Conservation (phyloP, 2,888 invertebrate genomes). For the Macaria notata region DNA sequence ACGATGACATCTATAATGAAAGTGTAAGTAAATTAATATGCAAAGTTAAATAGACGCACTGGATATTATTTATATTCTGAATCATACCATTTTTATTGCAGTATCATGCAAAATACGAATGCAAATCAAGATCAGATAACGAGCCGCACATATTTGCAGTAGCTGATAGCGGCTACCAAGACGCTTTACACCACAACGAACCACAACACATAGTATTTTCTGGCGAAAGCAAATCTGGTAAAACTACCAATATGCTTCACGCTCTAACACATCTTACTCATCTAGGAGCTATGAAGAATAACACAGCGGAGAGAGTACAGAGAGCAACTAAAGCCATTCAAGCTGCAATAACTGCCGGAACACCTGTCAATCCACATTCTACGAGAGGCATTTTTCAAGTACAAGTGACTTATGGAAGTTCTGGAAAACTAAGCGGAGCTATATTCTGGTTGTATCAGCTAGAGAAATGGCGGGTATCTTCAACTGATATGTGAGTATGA, state of each 20-base stretch:
- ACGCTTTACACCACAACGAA: slow-evolving; percentile 93
- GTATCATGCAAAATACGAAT: slow-evolving; percentile 90
- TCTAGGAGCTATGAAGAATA: slow-evolving; percentile 88
- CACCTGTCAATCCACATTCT: slow-evolving; percentile 92
- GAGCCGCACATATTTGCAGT: slow-evolving; percentile 95
- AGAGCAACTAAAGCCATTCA: slow-evolving; percentile 88
- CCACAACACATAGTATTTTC: slow-evolving; percentile 93
- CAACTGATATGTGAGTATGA: slow-evolving; percentile 85
- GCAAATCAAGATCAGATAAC: slow-evolving; percentile 93
- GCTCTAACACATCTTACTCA: slow-evolving; percentile 91
- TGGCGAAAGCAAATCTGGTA: slow-evolving; percentile 96
- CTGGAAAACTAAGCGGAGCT: slow-evolving; percentile 94
- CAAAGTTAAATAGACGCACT: no score
- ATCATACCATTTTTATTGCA: slow-evolving; percentile 59
- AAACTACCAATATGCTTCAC: slow-evolving; percentile 92
- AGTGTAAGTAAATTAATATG: slow-evolving; percentile 77
- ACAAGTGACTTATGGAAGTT: slow-evolving; percentile 91
- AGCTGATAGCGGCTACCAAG: slow-evolving; percentile 94
- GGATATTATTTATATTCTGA: neutral
- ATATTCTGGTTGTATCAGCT: slow-evolving; percentile 93
- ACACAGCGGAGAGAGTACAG: slow-evolving; percentile 84
- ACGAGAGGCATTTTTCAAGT: slow-evolving; percentile 91
- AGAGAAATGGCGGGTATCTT: slow-evolving; percentile 94
- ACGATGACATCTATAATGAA: slow-evolving; percentile 87
- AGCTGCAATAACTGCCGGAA: slow-evolving; percentile 91